These are phyloP conservation scores for Hartigia nigra DNA, from an alignment of 2,888 invertebrate genomes.

Conservation along the genomic window DNA sequence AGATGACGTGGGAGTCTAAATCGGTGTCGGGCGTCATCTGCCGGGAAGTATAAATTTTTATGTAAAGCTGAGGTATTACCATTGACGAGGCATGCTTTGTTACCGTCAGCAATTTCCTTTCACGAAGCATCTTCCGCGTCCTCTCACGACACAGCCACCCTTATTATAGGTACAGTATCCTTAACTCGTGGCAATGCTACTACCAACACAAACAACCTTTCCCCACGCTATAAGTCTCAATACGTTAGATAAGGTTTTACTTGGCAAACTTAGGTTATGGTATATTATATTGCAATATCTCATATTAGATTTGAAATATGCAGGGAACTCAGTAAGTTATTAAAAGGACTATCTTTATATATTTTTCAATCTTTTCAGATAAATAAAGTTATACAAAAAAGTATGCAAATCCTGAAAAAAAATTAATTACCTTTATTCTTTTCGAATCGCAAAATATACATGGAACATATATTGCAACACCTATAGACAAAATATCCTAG, in stretches of 20 bases:
- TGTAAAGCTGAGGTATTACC: slow-evolving; percentile 2
- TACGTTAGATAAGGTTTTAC: background rate
- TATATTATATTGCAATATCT: background rate
- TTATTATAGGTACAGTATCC: background rate
- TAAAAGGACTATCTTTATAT: background rate
- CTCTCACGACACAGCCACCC: background rate
- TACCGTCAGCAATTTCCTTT: slow-evolving; percentile 5
- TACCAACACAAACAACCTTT: background rate
- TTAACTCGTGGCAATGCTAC: background rate
- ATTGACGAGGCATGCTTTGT: slow-evolving; percentile 3
- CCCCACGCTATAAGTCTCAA: background rate
- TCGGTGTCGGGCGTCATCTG: background rate
- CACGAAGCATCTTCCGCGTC: background rate
- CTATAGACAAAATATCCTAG: no score
- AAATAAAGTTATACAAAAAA: no score
- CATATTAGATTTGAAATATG: background rate
- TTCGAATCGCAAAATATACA: no score
- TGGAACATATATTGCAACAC: no score
- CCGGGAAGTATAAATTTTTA: slow-evolving; percentile 1
- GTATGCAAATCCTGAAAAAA: no score
- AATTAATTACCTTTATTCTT: no score
- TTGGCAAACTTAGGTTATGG: background rate
- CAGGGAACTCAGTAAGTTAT: background rate
- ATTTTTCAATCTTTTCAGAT: background rate
- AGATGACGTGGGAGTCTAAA: background rate